Percentiles rank a stretch among this genome's conserved stretches.
Conservation (phyloP, 2,888 invertebrate species). For the Macaria liturata region DNA sequence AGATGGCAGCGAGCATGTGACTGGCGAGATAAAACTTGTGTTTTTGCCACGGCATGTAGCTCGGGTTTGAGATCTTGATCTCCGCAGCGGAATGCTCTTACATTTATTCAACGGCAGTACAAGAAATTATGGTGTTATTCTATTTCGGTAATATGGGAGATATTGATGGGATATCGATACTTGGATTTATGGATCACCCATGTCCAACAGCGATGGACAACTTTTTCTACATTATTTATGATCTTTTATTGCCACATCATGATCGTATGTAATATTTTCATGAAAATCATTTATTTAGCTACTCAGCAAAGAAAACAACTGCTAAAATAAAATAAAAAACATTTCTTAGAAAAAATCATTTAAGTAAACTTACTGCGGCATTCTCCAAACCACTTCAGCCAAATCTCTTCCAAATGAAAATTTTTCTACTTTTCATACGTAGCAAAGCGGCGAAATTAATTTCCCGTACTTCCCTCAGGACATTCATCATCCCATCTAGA, state of each 20-base stretch:
- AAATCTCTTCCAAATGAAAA: constrained; percentile 2
- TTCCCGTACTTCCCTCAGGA: constrained; percentile 5
- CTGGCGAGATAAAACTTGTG: constrained; percentile 40
- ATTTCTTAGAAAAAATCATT: too few species aligned
- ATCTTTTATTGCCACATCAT: too few species aligned
- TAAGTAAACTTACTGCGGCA: too few species aligned
- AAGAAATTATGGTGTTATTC: constrained; percentile 15
- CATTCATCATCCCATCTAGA: constrained; percentile 14
- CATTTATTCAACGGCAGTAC: constrained; percentile 26
- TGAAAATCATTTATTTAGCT: too few species aligned
- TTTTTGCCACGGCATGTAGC: constrained; percentile 37
- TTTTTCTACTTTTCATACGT: constrained; percentile 9
- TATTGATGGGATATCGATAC: constrained; percentile 13
- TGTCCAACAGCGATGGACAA: background rate
- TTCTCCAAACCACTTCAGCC: background rate
- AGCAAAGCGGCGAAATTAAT: constrained; percentile 4
- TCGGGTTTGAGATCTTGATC: constrained; percentile 29
- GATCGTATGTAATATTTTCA: too few species aligned
- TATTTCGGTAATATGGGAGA: constrained; percentile 7
- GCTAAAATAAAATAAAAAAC: too few species aligned
- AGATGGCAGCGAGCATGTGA: constrained; percentile 45
- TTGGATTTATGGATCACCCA: background rate
- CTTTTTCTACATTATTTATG: background rate
- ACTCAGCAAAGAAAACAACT: too few species aligned
- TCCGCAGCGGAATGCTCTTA: constrained; percentile 27